Base-by-base conservation (phyloP, 2,797 vertebrate genomes). In the Meda fulgida region DNA sequence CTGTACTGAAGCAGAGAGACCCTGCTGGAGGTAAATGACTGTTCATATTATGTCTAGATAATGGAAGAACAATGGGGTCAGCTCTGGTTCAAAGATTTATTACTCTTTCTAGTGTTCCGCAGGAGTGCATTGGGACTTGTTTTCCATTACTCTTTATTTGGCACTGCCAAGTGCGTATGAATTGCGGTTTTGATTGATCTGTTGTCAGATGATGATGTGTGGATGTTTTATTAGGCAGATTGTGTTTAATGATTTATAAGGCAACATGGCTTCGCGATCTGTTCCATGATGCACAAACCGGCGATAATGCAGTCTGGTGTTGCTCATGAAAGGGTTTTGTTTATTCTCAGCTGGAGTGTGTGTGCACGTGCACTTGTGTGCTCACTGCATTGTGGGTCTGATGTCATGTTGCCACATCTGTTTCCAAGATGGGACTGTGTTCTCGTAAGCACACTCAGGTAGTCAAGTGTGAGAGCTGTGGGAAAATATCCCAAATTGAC, bases 331-430 rank as follows among this genome's bases (percentile, higher is more conserved):
- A 46, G 21, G 70, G 78, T 3, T 65, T 75, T 72, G 78, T 80
- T 81, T 73, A 66, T 75, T 66, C 79, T 65, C 70, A 43, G 78
- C 70, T 75, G 51, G 31, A 43, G 63, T 73, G 60, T 38, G 38
- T 26, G 43, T 10, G 19, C 31, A 69, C 31, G 5, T 80, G 63
- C 63, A 38, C 11, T 23, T 80, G 43, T 67, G 46, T 53, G 31
- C 48, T 71, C 29, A 10, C 66, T 82, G 71, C 66, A 48, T 34
- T 80, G 51, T 63, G 53, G 77, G 71, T 69, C 70, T 85, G 69
- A 79, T 84, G 84, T 86, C 76, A 87, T 53, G 43, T 81, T 84
- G 84, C 60, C 63, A 89, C 89, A 89, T 88, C 89, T 91, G 89
- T 88, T 89, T 89, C 18, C 82, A 84, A 86, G 73, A 77, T 89